Evolutionary conservation across 2,113 vertebrate genomes (phyloP).

Genomic region (Oceanodroma tethys): DNA sequence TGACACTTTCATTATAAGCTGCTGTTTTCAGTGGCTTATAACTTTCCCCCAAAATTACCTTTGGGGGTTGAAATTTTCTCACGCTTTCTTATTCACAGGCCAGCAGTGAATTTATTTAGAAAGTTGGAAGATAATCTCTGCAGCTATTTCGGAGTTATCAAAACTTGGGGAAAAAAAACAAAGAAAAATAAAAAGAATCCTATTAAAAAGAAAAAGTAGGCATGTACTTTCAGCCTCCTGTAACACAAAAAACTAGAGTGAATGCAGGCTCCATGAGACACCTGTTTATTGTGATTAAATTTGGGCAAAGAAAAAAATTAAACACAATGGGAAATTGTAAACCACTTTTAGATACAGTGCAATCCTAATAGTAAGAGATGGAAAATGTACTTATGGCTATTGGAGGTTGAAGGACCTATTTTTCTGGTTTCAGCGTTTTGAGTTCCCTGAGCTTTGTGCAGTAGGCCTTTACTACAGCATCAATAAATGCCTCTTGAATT

Average conservation of each 20-base stretch:
- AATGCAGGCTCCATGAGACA: neutral
- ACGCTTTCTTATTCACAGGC: conserved; percentile 19
- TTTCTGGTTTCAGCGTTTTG: neutral
- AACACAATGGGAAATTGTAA: neutral
- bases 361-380: neutral
- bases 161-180: neutral
- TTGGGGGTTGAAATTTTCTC: conserved; percentile 55
- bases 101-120: conserved; percentile 30
- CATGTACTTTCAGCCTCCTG: neutral
- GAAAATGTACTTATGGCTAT: neutral
- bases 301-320: neutral
- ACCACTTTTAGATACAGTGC: neutral
- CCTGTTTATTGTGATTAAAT: neutral
- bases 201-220: neutral
- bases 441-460: neutral
- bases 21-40: conserved; percentile 62
- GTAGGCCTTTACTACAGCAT: neutral
- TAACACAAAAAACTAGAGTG: neutral
- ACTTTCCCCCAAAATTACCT: conserved; percentile 53
- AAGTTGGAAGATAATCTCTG: conserved; percentile 16
- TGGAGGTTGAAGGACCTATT: neutral
- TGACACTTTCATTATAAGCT: conserved; percentile 64
- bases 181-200: fast-evolving
- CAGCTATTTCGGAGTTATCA: neutral
- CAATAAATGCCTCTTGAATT: neutral